phyloP scores from a whole-genome alignment of 92 coral and sea anemone genomes.

The Hydrozoanthus gracilis region DNA sequence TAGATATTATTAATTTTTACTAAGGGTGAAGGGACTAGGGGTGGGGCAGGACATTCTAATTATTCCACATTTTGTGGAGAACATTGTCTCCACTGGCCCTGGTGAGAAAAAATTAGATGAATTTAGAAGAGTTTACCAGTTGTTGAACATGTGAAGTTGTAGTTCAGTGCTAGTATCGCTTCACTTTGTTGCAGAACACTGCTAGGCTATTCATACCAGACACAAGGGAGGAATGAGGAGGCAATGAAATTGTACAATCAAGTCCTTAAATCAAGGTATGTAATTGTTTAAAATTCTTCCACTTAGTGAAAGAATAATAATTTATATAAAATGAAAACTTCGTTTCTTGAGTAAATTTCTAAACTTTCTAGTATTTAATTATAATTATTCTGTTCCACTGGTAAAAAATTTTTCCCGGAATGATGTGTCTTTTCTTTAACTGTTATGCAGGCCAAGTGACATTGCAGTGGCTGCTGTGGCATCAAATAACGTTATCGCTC shows the following conservation, averaged over 20 bases:
- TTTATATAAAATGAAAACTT: too few species aligned
- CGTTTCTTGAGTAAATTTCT: too few species aligned
- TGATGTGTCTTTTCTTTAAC: neutral
- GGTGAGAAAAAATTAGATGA: neutral
- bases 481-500: conserved; percentile 91
- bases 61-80: too few species aligned
- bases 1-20: too few species aligned
- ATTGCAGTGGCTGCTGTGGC: conserved; percentile 96
- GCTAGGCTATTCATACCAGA: conserved; percentile 85
- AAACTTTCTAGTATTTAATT: too few species aligned
- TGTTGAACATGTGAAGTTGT: neutral
- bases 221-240: conserved; percentile 87
- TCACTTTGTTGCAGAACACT: conserved; percentile 69
- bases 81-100: too few species aligned
- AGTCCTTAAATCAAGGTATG: conserved; percentile 93
- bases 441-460: conserved; percentile 82
- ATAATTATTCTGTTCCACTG: too few species aligned
- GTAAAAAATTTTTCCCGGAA: too few species aligned
- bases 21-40: too few species aligned
- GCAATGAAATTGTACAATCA: conserved; percentile 96
- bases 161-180: neutral
- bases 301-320: too few species aligned
- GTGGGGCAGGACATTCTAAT: too few species aligned
- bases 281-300: too few species aligned
- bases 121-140: neutral